Evolutionary conservation across 2,888 invertebrate species (phyloP).

Genomic region (Rhodophaea formosa): DNA sequence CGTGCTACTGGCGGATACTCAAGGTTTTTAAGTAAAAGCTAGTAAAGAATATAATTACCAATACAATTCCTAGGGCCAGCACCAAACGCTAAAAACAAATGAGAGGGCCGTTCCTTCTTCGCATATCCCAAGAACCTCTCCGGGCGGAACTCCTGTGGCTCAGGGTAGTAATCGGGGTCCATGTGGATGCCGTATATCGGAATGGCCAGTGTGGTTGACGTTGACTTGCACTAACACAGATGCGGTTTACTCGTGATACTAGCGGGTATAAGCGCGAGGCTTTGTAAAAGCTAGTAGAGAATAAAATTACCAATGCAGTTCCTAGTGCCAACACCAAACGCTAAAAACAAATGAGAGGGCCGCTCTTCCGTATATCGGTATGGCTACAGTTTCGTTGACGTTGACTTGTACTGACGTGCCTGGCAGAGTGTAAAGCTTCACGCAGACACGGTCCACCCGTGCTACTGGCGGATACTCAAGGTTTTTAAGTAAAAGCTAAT

Average conservation of each 20-base stretch:
- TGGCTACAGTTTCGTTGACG: constrained; percentile 66
- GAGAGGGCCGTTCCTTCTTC: constrained; percentile 69
- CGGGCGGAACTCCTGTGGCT: constrained; percentile 76
- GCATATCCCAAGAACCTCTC: constrained; percentile 80
- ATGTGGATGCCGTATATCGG: constrained; percentile 76
- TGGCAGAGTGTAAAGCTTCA: constrained; percentile 76
- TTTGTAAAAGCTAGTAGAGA: constrained; percentile 2
- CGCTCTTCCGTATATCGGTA: constrained; percentile 72
- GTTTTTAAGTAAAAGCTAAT: constrained; percentile 68
- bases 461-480: constrained; percentile 79
- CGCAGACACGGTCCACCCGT: constrained; percentile 76
- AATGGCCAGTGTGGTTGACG: constrained; percentile 64
- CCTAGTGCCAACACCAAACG: constrained; percentile 79
- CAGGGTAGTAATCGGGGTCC: constrained; percentile 78
- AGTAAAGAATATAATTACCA: constrained; percentile 47
- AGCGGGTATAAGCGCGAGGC: too few species aligned
- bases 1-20: constrained; percentile 78
- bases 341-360: constrained; percentile 72
- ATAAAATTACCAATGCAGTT: constrained; percentile 74
- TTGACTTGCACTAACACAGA: constrained; percentile 75
- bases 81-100: constrained; percentile 72
- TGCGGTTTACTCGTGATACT: constrained; percentile 73
- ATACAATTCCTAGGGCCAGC: constrained; percentile 79
- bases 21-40: constrained; percentile 74
- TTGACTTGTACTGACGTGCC: constrained; percentile 65